Evolutionary conservation across 2,797 vertebrate genomes (phyloP), one percentile per base, ranked within the genome.

Genomic region (Notamacropus eugenii): DNA sequence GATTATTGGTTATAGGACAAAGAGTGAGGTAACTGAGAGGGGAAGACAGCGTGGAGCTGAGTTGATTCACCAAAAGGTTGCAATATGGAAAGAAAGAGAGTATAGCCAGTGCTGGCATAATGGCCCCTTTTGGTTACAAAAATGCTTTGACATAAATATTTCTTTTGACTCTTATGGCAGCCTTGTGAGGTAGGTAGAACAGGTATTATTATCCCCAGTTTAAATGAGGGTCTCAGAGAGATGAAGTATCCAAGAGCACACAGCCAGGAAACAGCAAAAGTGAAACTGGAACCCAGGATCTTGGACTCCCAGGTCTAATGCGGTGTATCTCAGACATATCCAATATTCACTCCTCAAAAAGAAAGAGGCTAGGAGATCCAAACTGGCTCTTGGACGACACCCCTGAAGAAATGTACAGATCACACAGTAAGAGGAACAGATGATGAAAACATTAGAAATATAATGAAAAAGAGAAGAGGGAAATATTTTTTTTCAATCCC

Each of bases 111-210:
- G 31, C 11, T 9, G 22, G 12, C 2, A 4, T 34, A 62, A 31
- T 31, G 31, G 14, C 14, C 62, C 3, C 12, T 27, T 67, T 24
- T 67, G 31, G 16, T 16, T 67, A 67, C 62, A 67, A n/a, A n/a
- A 67, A n/a, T 16, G 62, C 13, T 67, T n/a, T 67, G n/a, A 67
- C 34, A 34, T 13, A 62, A 67, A 19, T 67, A 67, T 96, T 56
- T 93, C 52, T 92, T 31, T 96, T 92, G 90, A 94, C 90, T 95
- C 16, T 97, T 59, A 19, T 0, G 62, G 55, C 92, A 96, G 19
- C 3, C 31, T 54, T 94, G 54, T 94, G 92, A 94, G 93, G 34
- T 19, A 96, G 34, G 14, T 96, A 74, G 62, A 40, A 74, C 4
- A 74, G 62, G 4, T 74, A 90, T 92, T 93, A 67, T 92, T 56